phyloP scores from a whole-genome alignment of 2,888 invertebrate species.

The Tetragonula carbonaria region DNA sequence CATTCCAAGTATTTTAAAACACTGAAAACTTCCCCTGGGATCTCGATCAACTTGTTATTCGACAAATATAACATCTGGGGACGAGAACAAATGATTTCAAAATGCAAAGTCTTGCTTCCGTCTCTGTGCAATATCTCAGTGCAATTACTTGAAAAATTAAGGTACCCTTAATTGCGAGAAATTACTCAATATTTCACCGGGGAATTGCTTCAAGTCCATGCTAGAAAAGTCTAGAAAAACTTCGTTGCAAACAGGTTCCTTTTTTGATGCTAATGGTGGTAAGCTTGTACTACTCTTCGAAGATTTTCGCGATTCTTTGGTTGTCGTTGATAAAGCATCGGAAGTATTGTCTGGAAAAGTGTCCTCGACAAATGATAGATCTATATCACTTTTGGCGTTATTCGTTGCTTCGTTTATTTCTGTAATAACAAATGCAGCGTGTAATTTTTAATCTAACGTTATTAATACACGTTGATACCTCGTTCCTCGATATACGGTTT shows the following conservation, averaged over 20 bases:
- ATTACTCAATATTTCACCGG: conserved; percentile 65
- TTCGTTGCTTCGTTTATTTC: conserved; percentile 25
- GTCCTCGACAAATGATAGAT: conserved; percentile 59
- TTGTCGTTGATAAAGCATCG: conserved; percentile 57
- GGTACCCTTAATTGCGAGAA: conserved; percentile 68
- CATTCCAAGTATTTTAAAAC: conserved; percentile 86
- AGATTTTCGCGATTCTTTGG: conserved; percentile 55
- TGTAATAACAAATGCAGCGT: background rate
- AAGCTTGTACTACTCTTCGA: background rate
- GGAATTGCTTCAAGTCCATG: conserved; percentile 65
- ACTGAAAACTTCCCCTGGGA: conserved; percentile 87
- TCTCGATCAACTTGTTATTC: conserved; percentile 85
- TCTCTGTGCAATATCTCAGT: background rate
- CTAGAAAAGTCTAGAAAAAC: conserved; percentile 71
- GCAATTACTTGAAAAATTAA: conserved; percentile 4
- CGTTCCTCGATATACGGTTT: conserved; percentile 6
- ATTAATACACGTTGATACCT: conserved; percentile 28
- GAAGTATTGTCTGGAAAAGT: conserved; percentile 61
- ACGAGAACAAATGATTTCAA: background rate
- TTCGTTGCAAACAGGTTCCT: conserved; percentile 64
- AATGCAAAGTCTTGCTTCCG: background rate
- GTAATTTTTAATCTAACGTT: background rate
- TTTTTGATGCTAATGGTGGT: conserved; percentile 53
- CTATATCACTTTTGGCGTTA: conserved; percentile 41
- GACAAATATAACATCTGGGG: conserved; percentile 85